These are phyloP conservation scores for Atta colombica DNA, from an alignment of 1,140 invertebrate genomes.

Conservation along the genomic window DNA sequence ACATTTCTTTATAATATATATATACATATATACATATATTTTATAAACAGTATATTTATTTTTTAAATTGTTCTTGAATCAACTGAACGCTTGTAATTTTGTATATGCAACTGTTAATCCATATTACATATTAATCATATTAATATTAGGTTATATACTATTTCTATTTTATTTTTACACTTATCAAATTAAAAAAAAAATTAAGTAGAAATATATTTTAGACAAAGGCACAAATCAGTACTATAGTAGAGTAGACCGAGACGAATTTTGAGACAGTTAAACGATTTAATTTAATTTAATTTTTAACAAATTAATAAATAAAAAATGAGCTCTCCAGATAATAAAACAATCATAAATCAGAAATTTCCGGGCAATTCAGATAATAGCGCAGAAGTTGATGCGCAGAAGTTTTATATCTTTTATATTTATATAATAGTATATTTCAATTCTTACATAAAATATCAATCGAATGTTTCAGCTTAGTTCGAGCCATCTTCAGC, in stretches of 20 bases:
- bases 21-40: background rate
- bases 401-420: too few relatives aligned
- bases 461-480: too few relatives aligned
- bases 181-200: background rate
- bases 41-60: constrained; percentile 1
- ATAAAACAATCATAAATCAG: too few relatives aligned
- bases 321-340: too few relatives aligned
- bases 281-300: too few relatives aligned
- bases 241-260: background rate
- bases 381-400: too few relatives aligned
- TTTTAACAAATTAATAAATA: too few relatives aligned
- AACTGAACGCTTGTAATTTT: background rate
- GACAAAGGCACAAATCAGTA: background rate
- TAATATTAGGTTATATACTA: background rate
- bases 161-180: background rate
- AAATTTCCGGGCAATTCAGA: too few relatives aligned
- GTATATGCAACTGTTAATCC: background rate
- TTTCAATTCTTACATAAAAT: too few relatives aligned
- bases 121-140: background rate
- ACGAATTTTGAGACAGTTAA: too few relatives aligned
- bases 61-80: background rate
- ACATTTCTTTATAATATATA: background rate
- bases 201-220: background rate
- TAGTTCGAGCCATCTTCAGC: too few relatives aligned
- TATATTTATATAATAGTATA: too few relatives aligned